These are phyloP conservation scores for Drosophila infuscata DNA, from an alignment of 2,888 invertebrate species.

Conservation along the genomic window DNA sequence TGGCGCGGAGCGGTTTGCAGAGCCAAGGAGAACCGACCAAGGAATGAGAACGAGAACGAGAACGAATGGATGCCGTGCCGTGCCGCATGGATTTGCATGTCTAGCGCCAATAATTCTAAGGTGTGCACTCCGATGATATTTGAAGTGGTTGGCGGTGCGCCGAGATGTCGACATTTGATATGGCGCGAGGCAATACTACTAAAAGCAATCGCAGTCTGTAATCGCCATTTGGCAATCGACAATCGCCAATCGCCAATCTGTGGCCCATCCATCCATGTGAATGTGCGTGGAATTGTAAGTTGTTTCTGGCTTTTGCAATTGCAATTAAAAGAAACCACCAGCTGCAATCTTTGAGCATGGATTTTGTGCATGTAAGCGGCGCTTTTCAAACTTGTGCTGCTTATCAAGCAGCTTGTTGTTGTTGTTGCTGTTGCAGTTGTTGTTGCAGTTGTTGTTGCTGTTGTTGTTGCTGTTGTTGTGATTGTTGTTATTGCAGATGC, in stretches of 20 bases:
- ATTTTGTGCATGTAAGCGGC: conserved; percentile 79
- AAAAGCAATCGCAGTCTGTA: conserved; percentile 37
- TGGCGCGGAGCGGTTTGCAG: conserved; percentile 2
- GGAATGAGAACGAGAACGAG: conserved; percentile 9
- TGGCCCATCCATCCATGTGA: conserved; percentile 56
- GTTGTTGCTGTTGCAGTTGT: conserved; percentile 39
- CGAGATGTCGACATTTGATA: conserved; percentile 77
- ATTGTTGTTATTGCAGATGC: conserved; percentile 77
- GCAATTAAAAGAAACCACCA: conserved; percentile 78
- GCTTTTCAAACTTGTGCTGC: conserved; percentile 62
- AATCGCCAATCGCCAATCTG: conserved; percentile 49
- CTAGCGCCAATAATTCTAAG: conserved; percentile 83
- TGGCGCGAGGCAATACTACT: conserved; percentile 68
- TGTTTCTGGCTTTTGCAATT: conserved; percentile 36
- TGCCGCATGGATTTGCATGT: conserved; percentile 77
- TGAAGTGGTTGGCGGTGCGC: conserved; percentile 67
- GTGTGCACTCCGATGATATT: conserved; percentile 71
- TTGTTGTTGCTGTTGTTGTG: conserved; percentile 47
- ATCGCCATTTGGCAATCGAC: conserved; percentile 35
- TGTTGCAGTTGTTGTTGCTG: conserved; percentile 35
- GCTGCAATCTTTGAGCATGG: conserved; percentile 76
- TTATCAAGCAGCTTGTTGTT: conserved; percentile 63
- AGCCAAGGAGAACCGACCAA: conserved; percentile 29
- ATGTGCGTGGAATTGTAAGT: conserved; percentile 54
- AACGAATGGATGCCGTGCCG: conserved; percentile 44